Conservation (phyloP, 2,113 vertebrate species). For the Pollimyrus isidori region DNA sequence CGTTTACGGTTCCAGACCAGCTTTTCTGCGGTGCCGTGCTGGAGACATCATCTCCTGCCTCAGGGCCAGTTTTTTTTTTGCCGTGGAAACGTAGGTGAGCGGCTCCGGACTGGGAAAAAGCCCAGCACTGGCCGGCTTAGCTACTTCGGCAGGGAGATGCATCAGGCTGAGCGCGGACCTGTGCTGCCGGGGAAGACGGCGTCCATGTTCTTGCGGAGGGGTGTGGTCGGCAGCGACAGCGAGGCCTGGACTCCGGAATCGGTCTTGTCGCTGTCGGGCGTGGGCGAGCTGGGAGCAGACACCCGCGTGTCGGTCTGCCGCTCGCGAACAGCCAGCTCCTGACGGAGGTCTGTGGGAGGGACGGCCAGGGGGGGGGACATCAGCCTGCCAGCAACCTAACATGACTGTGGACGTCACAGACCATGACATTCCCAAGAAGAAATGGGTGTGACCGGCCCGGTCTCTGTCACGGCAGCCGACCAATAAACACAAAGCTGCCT, state of each 20-base stretch:
- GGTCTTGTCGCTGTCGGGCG: constrained; percentile 84
- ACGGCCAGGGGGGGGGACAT: neutral
- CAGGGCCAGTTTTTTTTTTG: neutral
- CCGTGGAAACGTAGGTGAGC: neutral
- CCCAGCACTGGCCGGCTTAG: neutral
- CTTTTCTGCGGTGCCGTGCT: neutral
- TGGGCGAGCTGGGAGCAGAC: constrained; percentile 92
- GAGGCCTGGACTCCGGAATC: constrained; percentile 89
- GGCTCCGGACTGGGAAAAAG: neutral
- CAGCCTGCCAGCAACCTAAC: neutral
- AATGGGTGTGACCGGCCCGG: neutral
- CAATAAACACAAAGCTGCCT: neutral
- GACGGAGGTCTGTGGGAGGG: constrained; percentile 72
- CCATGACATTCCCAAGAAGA: neutral
- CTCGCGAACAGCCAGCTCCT: constrained; percentile 90
- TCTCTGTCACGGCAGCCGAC: neutral
- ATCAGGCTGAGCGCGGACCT: constrained; percentile 54
- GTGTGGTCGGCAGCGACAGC: constrained; percentile 87
- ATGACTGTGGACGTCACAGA: neutral
- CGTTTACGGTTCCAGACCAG: neutral
- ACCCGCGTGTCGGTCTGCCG: constrained; percentile 83
- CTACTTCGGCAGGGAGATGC: neutral
- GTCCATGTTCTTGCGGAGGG: constrained; percentile 79
- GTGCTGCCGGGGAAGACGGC: constrained; percentile 78
- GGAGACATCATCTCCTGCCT: neutral